Base-by-base conservation (phyloP, 2,888 invertebrate genomes). In the Bhutanitis thaidina region DNA sequence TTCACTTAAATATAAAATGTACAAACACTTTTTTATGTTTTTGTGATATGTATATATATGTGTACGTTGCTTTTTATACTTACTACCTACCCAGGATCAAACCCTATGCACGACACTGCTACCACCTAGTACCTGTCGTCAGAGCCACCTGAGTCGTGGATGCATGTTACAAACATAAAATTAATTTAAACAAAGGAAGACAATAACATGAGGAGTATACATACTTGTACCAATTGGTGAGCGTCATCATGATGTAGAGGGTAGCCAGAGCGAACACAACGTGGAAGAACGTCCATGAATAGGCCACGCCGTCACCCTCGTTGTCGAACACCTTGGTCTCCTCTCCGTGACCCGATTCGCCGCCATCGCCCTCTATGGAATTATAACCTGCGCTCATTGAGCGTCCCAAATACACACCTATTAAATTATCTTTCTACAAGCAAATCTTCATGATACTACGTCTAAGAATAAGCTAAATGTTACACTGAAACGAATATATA, bases 171-270 rank as follows among this genome's bases (percentile, higher is more conserved):
- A n/a, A n/a, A n/a, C n/a, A n/a, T n/a, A n/a, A n/a, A n/a, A n/a
- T n/a, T n/a, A n/a, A n/a, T n/a, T n/a, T n/a, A n/a, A n/a, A n/a
- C n/a, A n/a, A n/a, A n/a, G n/a, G n/a, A n/a, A n/a, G n/a, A n/a
- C n/a, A n/a, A n/a, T n/a, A n/a, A n/a, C n/a, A n/a, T n/a, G n/a
- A n/a, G n/a, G n/a, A n/a, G 34, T 44, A 73, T 85, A 96, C 98
- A 94, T 90, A 98, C 98, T 96, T 95, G 91, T 96, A 99, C 99
- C 99, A 99, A 81, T 98, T 98, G 65, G 99, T 99, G 52, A 99
- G 92, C 1, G 99, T 99, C 99, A 99, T 99, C 99, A 99, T 99
- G 49, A 99, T 95, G 81, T 99, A 99, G 9, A 99, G 92, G 0
- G 98, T 97, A 40, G 98, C 98, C 62, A 99, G 93, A 15, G 95